Base-by-base conservation (phyloP, 2,888 invertebrate genomes). In the Rhyacophila evoluta region DNA sequence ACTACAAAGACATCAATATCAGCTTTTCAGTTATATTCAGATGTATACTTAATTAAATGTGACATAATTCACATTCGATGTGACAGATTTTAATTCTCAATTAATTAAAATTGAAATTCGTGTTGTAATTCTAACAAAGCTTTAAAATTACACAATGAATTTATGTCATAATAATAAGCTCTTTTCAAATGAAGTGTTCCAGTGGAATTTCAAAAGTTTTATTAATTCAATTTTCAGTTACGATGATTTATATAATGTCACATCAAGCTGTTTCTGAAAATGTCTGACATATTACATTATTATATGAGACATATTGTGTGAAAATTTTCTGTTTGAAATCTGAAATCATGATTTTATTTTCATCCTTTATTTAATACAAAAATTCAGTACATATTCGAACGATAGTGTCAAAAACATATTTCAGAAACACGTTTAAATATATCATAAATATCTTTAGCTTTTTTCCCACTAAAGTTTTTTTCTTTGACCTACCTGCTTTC, bases 141-240 rank as follows among this genome's bases (percentile, higher is more conserved):
- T 74, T 74, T 12, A 10, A 25, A 33, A 67, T 37, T 74, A 2
- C 33, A 67, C 67, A 68, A 67, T 68, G 25, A 12, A 74, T 67
- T 68, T 68, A 27, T 27, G 29, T 74, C 55, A 28, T 27, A 68
- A 37, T 39, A 12, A 55, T 68, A 38, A 19, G 37, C 41, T 15
- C 37, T 39, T 67, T 78, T 15, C 29, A 38, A 75, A 68, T 75
- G 74, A 74, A 36, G 4, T 41, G 38, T 38, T 19, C 33, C 67
- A 55, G 28, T 6, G 38, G n/a, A 55, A 27, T 11, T 41, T 19
- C 6, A 72, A 37, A 68, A 67, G 25, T 68, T 36, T 74, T 67
- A 68, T 28, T 68, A 28, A 55, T 55, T 55, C 55, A 55, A 55
- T 55, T 25, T 55, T 55, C 25, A 55, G 55, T 55, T 55, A 55